Conservation (phyloP, 2,113 vertebrate species). For the Pyxicephalus adspersus region DNA sequence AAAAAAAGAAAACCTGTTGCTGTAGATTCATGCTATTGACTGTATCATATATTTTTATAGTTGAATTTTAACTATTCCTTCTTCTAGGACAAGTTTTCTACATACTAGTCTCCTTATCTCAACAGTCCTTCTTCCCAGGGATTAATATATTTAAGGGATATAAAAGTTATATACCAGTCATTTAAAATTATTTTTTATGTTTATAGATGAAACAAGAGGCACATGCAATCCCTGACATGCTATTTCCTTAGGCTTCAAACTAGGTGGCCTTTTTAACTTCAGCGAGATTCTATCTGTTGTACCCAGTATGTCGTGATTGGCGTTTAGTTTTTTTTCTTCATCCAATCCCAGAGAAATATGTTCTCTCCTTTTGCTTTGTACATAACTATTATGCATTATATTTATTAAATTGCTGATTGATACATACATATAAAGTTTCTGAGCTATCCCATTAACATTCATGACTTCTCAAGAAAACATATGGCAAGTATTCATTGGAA, state of each 20-base stretch:
- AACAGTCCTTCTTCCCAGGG: too few species aligned
- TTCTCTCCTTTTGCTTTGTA: neutral
- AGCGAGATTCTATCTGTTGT: neutral
- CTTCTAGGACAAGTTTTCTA: too few species aligned
- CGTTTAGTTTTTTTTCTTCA: neutral
- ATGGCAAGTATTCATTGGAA: constrained; percentile 55
- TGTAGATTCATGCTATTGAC: too few species aligned
- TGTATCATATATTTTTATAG: too few species aligned
- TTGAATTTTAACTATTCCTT: too few species aligned
- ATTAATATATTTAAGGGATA: too few species aligned
- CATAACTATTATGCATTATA: constrained; percentile 13
- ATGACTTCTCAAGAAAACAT: constrained; percentile 52
- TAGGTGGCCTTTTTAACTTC: neutral
- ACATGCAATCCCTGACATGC: neutral
- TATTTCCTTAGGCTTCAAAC: neutral
- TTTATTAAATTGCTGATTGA: constrained; percentile 44
- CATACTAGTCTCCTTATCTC: too few species aligned
- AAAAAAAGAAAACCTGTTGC: too few species aligned
- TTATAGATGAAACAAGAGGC: too few species aligned
- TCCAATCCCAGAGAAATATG: neutral
- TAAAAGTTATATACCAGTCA: too few species aligned
- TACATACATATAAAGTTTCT: constrained; percentile 45
- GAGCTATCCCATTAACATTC: constrained; percentile 48
- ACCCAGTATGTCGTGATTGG: neutral
- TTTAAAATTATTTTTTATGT: too few species aligned